Conservation (phyloP, 2,888 invertebrate species). For the Amblyjoppa fuscipennis region DNA sequence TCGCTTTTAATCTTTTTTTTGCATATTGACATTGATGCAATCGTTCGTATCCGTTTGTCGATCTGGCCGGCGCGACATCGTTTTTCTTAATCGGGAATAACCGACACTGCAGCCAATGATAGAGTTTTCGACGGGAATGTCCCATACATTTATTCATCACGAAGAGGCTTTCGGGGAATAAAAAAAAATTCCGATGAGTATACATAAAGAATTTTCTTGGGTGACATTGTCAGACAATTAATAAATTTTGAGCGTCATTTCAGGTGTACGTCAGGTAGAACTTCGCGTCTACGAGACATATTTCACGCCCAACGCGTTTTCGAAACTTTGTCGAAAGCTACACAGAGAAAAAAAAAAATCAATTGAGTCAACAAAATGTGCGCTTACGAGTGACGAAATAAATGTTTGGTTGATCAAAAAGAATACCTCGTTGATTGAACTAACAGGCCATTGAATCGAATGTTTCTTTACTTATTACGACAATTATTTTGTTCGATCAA, state of each 20-base stretch:
- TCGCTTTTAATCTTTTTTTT: not conserved
- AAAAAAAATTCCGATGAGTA: not conserved
- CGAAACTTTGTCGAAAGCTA: not conserved
- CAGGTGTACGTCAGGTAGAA: not conserved
- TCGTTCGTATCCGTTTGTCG: not conserved
- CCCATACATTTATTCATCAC: not conserved
- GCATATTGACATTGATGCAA: not conserved
- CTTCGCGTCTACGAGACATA: not conserved
- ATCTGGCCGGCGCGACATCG: not conserved
- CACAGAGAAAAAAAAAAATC: too few species aligned
- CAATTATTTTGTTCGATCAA: too few species aligned
- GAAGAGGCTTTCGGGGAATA: not conserved
- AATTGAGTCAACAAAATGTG: too few species aligned
- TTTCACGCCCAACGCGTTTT: not conserved
- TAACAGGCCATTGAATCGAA: too few species aligned
- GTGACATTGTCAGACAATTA: not conserved
- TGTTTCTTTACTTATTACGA: too few species aligned
- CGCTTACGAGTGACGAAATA: too few species aligned
- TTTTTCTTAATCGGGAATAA: not conserved
- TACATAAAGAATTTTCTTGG: not conserved
- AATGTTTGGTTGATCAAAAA: too few species aligned
- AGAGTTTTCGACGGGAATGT: not conserved
- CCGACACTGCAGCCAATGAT: not conserved
- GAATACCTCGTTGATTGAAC: too few species aligned
- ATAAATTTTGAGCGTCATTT: not conserved